phyloP scores from a whole-genome alignment of 1,140 invertebrate genomes.

The Penaeus japonicus region DNA sequence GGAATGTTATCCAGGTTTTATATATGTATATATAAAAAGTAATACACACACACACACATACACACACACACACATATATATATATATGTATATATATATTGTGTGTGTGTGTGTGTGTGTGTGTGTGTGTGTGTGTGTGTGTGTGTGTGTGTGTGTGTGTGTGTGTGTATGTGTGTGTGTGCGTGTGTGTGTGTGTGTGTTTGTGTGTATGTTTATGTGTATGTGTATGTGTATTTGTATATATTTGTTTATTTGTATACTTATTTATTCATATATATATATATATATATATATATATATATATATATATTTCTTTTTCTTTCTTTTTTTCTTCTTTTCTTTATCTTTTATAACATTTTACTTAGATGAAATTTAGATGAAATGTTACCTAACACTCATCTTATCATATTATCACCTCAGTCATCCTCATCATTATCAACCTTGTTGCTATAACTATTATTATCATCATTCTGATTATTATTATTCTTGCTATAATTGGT shows the following conservation, averaged over 20 bases:
- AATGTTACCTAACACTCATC: too few species aligned
- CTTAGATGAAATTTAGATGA: too few species aligned
- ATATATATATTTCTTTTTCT: background rate
- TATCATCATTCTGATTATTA: too few species aligned
- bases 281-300: background rate
- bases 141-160: background rate
- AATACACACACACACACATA: background rate
- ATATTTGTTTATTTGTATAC: background rate
- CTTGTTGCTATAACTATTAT: too few species aligned
- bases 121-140: background rate
- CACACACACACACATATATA: too few species aligned
- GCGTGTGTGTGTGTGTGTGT: background rate
- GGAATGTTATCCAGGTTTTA: background rate
- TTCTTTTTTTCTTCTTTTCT: too few species aligned
- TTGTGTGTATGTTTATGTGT: background rate
- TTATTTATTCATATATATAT: background rate
- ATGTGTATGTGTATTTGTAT: background rate
- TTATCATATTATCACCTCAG: too few species aligned
- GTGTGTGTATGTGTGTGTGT: background rate
- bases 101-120: background rate
- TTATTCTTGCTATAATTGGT: too few species aligned
- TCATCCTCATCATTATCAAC: too few species aligned
- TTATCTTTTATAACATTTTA: too few species aligned
- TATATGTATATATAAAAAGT: background rate
- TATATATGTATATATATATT: too few species aligned